Evolutionary conservation across 1,140 invertebrate species (phyloP), one percentile per base, ranked within the genome.

Genomic region (Rhizoglyphus robini): DNA sequence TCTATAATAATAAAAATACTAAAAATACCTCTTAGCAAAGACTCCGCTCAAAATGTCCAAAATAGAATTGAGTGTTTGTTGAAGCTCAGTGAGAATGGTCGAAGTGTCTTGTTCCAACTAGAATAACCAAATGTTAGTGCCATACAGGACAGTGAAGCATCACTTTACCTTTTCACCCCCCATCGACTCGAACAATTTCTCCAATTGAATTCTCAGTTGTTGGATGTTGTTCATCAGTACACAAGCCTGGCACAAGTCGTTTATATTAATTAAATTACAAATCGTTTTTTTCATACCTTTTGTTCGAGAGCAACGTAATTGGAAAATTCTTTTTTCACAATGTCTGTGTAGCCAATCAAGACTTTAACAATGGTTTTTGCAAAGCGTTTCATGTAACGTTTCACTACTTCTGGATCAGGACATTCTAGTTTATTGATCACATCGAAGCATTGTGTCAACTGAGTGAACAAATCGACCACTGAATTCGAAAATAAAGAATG

Each of bases 51-150:
- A 80, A 69, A 98, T 92, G 75, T 99, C 96, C 11, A 99, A 78
- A 0, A 94, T 89, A 51, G 81, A 83, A 72, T 98, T 98, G 0
- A 99, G 79, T 70, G 88, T 92, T 70, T 91, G 87, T 73, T 99
- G 96, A 13, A 99, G 78, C 71, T 98, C 94, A 70, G 97, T 96
- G 11, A 99, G 76, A 66, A 98, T 96, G 69, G 91, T 90, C 0
- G 91, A 91, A 0, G 96, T 95, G 74, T 97, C 93, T 70, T 91
- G 82, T 74, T 99, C 95, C 38, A 99, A 75, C 73, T 81, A 68
- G 23, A 15, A 51, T 20, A 23, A 49, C 25, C 5, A 49, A 49
- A 4, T 5, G n/a, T 49, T 49, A 49, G 25, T 20, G 5, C 5
- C n/a, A n/a, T n/a, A n/a, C n/a, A n/a, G n/a, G n/a, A n/a, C n/a